A percentile compares a stretch with the other conserved stretches of the same genome.
phyloP scores from a whole-genome alignment of 2,888 invertebrate species.

The Sphaerophoria rueppellii region DNA sequence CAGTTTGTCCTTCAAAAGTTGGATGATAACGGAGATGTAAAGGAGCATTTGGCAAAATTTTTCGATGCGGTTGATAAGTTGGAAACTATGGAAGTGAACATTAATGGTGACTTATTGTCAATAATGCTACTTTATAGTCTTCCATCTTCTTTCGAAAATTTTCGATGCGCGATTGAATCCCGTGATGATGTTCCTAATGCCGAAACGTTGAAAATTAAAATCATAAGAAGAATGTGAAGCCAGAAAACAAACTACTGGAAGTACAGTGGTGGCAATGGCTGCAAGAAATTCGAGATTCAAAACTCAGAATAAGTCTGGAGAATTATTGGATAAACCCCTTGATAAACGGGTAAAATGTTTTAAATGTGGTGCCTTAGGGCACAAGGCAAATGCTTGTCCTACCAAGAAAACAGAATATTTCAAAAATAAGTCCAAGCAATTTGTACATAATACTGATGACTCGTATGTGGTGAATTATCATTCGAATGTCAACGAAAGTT shows the following conservation, averaged over 20 bases:
- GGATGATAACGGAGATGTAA: conserved; percentile 43
- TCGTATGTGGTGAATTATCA: neutral
- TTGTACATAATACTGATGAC: neutral
- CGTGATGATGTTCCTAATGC: conserved; percentile 42
- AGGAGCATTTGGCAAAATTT: conserved; percentile 49
- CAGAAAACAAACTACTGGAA: conserved; percentile 37
- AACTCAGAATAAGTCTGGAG: neutral
- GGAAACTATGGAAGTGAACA: conserved; percentile 49
- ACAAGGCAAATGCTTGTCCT: conserved; percentile 49
- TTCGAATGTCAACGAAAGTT: neutral
- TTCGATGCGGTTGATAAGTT: conserved; percentile 59
- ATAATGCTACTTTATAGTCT: conserved; percentile 57
- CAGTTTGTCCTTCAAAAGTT: conserved; percentile 53
- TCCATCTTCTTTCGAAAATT: conserved; percentile 46
- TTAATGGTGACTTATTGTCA: conserved; percentile 49
- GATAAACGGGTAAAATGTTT: conserved; percentile 40
- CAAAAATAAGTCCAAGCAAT: neutral
- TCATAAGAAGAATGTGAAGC: conserved; percentile 61
- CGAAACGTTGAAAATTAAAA: conserved; percentile 56
- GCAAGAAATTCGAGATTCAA: neutral
- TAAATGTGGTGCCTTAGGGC: conserved; percentile 51
- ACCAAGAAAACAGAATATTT: neutral
- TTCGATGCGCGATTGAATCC: conserved; percentile 52
- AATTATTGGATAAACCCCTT: neutral
- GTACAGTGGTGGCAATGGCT: conserved; percentile 42